Percentiles rank a stretch among this genome's conserved stretches.
Conservation (phyloP, 2,797 vertebrate species). For the Steatocranus sp. region DNA sequence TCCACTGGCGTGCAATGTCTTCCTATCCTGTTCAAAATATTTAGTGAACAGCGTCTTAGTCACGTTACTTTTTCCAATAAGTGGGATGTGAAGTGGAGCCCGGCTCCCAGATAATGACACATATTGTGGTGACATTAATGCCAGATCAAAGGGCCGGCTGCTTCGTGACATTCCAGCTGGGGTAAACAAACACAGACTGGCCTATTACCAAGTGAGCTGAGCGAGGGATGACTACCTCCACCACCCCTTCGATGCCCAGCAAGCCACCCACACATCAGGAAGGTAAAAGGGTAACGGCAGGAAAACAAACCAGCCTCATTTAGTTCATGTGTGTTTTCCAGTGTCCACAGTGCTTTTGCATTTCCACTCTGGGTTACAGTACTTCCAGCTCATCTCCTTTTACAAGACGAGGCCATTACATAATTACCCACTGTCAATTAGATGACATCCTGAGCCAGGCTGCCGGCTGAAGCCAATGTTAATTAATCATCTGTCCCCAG, state of each 20-base stretch:
- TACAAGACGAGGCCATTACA: constrained; percentile 62
- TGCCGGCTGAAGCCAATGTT: constrained; percentile 57
- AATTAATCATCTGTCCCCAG: constrained; percentile 66
- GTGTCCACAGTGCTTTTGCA: not conserved
- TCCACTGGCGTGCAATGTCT: not conserved
- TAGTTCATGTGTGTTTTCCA: not conserved
- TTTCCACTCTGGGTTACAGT: constrained; percentile 45
- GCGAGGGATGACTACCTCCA: constrained; percentile 33
- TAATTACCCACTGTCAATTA: constrained; percentile 64
- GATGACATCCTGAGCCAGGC: constrained; percentile 60
- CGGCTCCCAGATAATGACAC: constrained; percentile 54
- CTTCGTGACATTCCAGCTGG: constrained; percentile 48
- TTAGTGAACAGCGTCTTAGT: constrained; percentile 32
- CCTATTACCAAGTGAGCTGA: constrained; percentile 26
- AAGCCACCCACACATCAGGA: constrained; percentile 3
- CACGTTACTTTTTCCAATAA: constrained; percentile 43
- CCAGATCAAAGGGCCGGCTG: constrained; percentile 49
- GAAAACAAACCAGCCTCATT: constrained; percentile 40
- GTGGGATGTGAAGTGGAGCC: constrained; percentile 35
- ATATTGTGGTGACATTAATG: constrained; percentile 54
- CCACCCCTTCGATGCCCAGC: constrained; percentile 1
- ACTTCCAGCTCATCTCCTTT: constrained; percentile 63
- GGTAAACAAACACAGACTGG: constrained; percentile 50
- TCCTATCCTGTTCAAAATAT: not conserved
- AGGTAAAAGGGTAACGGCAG: constrained; percentile 42